Base-by-base conservation (phyloP, 2,888 invertebrate species). In the Trachelus troglodyta region DNA sequence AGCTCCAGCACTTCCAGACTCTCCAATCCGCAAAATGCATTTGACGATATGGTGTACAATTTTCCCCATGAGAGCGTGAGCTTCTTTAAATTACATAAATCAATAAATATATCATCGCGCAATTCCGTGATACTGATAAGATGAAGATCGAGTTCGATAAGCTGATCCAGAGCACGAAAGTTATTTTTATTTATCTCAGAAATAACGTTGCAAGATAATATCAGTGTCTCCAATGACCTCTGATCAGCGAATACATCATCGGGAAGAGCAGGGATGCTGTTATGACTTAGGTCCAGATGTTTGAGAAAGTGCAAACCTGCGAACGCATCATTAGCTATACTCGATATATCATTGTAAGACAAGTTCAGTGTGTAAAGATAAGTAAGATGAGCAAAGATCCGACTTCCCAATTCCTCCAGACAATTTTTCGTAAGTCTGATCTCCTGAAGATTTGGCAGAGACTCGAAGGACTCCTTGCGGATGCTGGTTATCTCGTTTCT, bases 81-180 rank as follows among this genome's bases (percentile, higher is more conserved):
- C 34, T 77, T 77, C 6, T n/a, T 69, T 30, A 77, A 75, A 33
- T 75, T 40, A 11, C 69, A 74, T 37, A 77, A 74, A 69, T 33
- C 75, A 11, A 15, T 33, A 31, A 77, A 77, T 4, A 75, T 69
- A n/a, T 75, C 69, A 2, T 77, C 77, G 6, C 33, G 74, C 40
- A 77, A 23, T 40, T 77, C 77, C 33, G 75, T 75, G n/a, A 77
- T 77, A 11, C 77, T 37, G 31, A 77, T 75, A 37, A 77, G 74
- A 74, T 75, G 77, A 11, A 77, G 71, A 34, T 77, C 77, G 40
- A 77, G 34, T 31, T 75, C 77, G 15, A n/a, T 37, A 40, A 77
- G 73, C 12, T n/a, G 23, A 37, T 34, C 23, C 71, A 77, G 73
- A 40, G 74, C 71, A 1, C 56, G 15, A 37, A 77, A 77, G 12